Evolutionary conservation across 1,140 invertebrate genomes (phyloP).

Genomic region (Drosophila dunni): DNA sequence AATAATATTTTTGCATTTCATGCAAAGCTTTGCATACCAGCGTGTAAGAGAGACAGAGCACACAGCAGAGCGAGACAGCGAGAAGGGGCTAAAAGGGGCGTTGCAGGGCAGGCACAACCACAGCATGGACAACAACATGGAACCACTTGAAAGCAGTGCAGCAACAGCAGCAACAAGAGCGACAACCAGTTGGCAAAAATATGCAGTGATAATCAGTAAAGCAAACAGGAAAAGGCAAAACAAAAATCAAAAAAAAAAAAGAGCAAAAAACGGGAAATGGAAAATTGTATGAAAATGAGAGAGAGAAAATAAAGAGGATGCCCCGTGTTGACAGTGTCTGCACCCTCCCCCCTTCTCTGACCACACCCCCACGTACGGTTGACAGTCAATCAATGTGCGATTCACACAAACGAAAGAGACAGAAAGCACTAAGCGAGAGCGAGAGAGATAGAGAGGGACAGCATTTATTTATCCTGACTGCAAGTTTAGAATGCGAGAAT

Average conservation of each 20-base stretch:
- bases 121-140: conserved; percentile 25
- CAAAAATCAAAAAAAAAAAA: conserved; percentile 5
- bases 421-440: too few relatives aligned
- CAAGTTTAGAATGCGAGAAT: conserved; percentile 7
- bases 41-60: conserved; percentile 4
- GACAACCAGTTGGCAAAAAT: conserved; percentile 36
- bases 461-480: neutral
- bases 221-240: conserved; percentile 51
- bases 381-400: conserved; percentile 57
- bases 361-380: conserved; percentile 4
- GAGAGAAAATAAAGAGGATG: neutral
- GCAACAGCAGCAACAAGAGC: conserved; percentile 7
- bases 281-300: neutral
- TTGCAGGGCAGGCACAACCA: neutral
- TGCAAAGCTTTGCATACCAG: conserved; percentile 33
- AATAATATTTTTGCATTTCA: conserved; percentile 68
- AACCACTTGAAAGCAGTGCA: conserved; percentile 2
- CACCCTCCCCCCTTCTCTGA: neutral
- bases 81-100: conserved; percentile 1
- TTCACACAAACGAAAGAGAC: neutral
- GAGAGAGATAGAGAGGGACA: too few relatives aligned
- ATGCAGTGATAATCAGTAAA: conserved; percentile 68
- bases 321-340: conserved; percentile 16
- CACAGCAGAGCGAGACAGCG: conserved; percentile 10
- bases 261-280: neutral